A percentile compares a stretch with the other conserved stretches of the same genome.
Conservation (phyloP, 2,888 invertebrate species). For the Lobophora halterata region DNA sequence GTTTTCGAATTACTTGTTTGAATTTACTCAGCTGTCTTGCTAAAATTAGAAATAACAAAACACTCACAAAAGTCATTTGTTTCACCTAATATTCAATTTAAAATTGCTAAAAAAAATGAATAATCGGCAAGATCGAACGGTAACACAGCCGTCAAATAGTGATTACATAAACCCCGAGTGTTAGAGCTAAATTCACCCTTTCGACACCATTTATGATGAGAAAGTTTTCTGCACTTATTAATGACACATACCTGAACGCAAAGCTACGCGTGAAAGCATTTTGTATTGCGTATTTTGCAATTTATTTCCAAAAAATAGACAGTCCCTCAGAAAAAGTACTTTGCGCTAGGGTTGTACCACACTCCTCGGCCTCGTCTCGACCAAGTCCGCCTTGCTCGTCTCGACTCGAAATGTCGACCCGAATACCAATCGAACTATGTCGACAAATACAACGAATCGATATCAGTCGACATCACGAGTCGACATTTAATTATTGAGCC, state of each 20-base stretch:
- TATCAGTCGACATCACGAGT: no score
- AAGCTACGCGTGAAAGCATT: constrained; percentile 86
- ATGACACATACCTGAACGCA: constrained; percentile 82
- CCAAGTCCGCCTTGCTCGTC: no score
- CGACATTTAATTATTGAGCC: no score
- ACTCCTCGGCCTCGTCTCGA: no score
- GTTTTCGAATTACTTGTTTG: neutral
- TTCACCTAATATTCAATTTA: neutral
- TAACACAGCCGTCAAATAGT: constrained; percentile 56
- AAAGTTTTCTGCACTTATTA: constrained; percentile 16
- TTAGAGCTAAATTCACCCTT: constrained; percentile 42
- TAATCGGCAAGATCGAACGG: constrained; percentile 16
- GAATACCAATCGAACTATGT: no score
- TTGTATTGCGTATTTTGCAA: constrained; percentile 55
- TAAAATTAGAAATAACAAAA: neutral
- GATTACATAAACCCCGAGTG: constrained; percentile 79
- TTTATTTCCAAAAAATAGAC: constrained; percentile 52
- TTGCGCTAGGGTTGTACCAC: constrained; percentile 52
- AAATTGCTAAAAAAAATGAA: constrained; percentile 23
- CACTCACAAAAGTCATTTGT: constrained; percentile 5
- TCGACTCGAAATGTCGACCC: no score
- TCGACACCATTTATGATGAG: constrained; percentile 6
- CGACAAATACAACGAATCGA: no score
- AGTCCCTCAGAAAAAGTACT: constrained; percentile 54
- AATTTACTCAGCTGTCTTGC: neutral